These are phyloP conservation scores for Drosophila buzzatii DNA, from an alignment of 2,888 invertebrate genomes.

Conservation along the genomic window DNA sequence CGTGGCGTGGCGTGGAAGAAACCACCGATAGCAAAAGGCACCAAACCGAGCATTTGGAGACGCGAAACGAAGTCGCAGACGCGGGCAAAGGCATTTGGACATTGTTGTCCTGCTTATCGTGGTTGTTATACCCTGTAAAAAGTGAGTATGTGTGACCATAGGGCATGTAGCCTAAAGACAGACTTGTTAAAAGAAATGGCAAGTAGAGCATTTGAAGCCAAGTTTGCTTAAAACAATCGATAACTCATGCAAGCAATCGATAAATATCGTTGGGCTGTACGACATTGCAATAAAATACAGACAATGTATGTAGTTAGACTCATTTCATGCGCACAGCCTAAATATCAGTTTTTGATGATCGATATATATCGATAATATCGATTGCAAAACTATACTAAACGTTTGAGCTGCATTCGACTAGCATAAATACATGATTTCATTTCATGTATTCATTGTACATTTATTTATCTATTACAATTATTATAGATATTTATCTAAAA, in stretches of 20 bases:
- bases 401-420: no score
- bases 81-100: conserved; percentile 35
- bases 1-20: conserved; percentile 24
- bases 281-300: neutral
- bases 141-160: neutral
- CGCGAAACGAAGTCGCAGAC: conserved; percentile 10
- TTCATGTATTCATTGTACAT: no score
- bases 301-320: neutral
- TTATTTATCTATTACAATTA: no score
- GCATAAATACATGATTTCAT: no score
- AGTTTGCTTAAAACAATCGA: neutral
- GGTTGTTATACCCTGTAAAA: conserved; percentile 10
- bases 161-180: neutral
- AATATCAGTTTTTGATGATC: neutral
- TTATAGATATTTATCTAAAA: no score
- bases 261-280: neutral
- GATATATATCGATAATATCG: neutral
- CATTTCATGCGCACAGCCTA: neutral
- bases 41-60: conserved; percentile 12
- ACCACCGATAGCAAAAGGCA: conserved; percentile 53
- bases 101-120: conserved; percentile 61
- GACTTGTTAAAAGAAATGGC: no score
- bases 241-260: neutral
- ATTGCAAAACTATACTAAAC: neutral
- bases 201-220: neutral